Conservation (phyloP, 2,113 vertebrate genomes). For the Sapayoa aenigma region DNA sequence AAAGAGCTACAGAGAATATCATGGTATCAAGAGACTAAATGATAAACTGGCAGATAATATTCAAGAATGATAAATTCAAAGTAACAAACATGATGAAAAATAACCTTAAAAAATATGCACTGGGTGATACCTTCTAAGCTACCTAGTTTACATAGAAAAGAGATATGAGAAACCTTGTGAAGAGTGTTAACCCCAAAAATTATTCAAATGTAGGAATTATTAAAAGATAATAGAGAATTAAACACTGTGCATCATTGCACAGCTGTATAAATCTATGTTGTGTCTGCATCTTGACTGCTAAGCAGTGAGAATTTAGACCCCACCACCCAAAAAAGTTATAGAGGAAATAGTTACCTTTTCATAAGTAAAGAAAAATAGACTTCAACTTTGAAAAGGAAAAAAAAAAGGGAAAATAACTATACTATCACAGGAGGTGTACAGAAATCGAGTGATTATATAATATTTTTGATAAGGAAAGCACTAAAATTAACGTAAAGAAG, state of each 20-base stretch:
- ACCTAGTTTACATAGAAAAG: not conserved
- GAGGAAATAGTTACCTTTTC: not conserved
- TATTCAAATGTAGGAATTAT: not conserved
- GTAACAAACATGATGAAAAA: not conserved
- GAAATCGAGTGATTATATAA: accelerated
- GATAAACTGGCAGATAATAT: not conserved
- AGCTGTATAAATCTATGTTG: not conserved
- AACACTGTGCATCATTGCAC: not conserved
- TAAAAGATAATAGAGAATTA: not conserved
- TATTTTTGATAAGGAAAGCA: not conserved
- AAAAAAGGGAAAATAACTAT: not conserved
- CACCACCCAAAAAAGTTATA: not conserved
- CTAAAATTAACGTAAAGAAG: not conserved
- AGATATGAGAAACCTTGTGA: not conserved
- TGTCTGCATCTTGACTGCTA: not conserved
- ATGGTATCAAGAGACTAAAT: not conserved
- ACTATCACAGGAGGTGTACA: not conserved
- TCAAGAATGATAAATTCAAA: not conserved
- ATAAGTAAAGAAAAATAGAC: not conserved
- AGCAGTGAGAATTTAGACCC: not conserved
- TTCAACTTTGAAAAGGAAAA: not conserved
- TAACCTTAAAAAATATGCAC: not conserved
- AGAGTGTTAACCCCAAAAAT: not conserved
- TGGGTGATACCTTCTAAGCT: not conserved
- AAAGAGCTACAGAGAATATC: not conserved